Conservation (phyloP, 2,888 invertebrate genomes). For the Drosophila paucipuncta region DNA sequence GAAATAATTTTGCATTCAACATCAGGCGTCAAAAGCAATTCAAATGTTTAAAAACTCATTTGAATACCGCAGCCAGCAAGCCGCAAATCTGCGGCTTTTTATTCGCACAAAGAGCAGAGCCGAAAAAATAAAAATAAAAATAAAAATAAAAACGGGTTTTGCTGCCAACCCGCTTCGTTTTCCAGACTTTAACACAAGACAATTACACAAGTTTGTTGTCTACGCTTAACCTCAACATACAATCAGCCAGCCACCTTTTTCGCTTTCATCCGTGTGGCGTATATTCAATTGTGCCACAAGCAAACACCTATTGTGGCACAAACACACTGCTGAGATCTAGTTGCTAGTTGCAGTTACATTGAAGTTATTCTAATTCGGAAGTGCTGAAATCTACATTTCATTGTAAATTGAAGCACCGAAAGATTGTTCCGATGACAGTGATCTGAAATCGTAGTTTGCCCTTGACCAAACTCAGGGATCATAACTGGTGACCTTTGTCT, state of each 20-base stretch:
- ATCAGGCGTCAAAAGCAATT: constrained; percentile 74
- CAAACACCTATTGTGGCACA: not conserved
- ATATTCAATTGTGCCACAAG: constrained; percentile 15
- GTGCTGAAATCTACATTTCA: not conserved
- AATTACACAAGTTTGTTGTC: constrained; percentile 45
- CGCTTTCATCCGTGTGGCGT: constrained; percentile 7
- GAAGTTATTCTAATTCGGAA: not conserved
- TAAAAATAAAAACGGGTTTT: not conserved
- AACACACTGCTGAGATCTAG: not conserved
- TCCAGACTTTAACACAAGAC: constrained; percentile 17
- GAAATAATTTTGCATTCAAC: constrained; percentile 72
- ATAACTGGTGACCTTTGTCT: not conserved
- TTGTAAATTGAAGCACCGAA: not conserved
- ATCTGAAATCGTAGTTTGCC: not conserved
- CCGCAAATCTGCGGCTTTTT: constrained; percentile 46
- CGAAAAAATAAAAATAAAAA: not conserved
- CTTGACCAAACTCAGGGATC: not conserved
- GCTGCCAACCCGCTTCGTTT: constrained; percentile 6
- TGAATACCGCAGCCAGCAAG: constrained; percentile 59
- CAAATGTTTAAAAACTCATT: constrained; percentile 75
- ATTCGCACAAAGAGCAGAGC: not conserved
- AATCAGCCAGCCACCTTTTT: not conserved
- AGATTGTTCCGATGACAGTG: not conserved
- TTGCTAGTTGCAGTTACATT: not conserved
- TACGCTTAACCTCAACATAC: constrained; percentile 19